Conservation (phyloP, 2,888 invertebrate genomes). For the Calameuta idolon region DNA sequence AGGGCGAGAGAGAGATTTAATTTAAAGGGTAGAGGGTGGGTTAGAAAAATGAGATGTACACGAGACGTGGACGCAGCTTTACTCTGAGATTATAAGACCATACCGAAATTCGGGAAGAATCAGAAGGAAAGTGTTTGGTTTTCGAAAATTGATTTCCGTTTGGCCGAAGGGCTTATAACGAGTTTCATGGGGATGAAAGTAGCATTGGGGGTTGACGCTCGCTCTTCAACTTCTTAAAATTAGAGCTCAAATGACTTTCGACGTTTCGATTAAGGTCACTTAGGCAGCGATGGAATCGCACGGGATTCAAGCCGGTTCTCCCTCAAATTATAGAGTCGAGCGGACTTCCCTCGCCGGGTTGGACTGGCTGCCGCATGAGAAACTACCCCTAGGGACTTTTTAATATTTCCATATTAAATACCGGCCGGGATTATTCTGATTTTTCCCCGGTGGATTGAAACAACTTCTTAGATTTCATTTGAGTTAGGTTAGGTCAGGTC, state of each 20-base stretch:
- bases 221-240: not conserved
- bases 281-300: conserved; percentile 17
- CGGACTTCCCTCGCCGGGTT: conserved; percentile 4
- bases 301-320: not conserved
- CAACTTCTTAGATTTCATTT: not conserved
- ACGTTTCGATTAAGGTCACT: conserved; percentile 45
- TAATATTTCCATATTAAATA: not conserved
- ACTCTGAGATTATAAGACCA: not conserved
- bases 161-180: not conserved
- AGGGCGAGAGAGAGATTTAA: not conserved
- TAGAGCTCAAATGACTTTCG: conserved; percentile 35
- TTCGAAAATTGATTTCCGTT: not conserved
- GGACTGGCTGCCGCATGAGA: not conserved
- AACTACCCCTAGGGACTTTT: not conserved
- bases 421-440: not conserved
- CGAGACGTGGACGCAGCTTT: not conserved
- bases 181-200: not conserved
- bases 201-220: not conserved
- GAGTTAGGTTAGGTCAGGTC: not conserved
- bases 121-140: not conserved
- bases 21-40: not conserved
- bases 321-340: conserved; percentile 31
- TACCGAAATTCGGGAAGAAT: not conserved
- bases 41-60: conserved; percentile 18
- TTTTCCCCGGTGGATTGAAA: not conserved